Evolutionary conservation across 1,140 invertebrate genomes (phyloP), one percentile per base, ranked within the genome.

Genomic region (Notospermus geniculatus): DNA sequence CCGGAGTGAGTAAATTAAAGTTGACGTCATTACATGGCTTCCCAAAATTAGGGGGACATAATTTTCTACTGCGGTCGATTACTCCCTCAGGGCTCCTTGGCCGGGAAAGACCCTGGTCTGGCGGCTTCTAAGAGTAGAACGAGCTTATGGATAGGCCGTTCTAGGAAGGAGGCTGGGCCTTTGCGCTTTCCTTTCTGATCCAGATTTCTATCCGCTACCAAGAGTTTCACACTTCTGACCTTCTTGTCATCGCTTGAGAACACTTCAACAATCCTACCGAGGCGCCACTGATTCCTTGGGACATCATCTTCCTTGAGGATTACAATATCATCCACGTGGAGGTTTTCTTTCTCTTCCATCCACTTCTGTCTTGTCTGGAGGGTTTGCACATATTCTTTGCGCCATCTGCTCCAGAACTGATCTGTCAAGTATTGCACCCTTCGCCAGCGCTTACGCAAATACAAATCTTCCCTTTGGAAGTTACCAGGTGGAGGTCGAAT

Each of bases 321-420:
- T 2, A 62, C 60, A 45, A 60, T 17, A 57, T 62, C 55, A 25
- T 56, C 60, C 17, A 17, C 19, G 22, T 45, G 5, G 4, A 62
- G 13, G 23, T 57, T 28, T 39, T 7, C 5, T 11, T 28, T 59
- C 9, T 7, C 13, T 13, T 27, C n/a, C 15, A 25, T 19, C 60
- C 60, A 62, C 28, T 62, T 62, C 23, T 39, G 39, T 25, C 60
- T 9, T 30, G 11, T 2, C 30, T 59, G 55, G 17, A 62, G 25
- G 5, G 17, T 30, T 7, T 4, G 4, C 11, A 62, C 17, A 59
- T 62, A 62, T 43, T 62, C 60, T 13, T 13, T 43, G 15, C 25
- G 11, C 60, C 60, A 62, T 4, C 60, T 7, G 9, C 13, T 15
- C 60, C 60, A 62, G 28, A 62, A 62, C 55, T 23, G 4, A 17